Evolutionary conservation across 2,888 invertebrate genomes (phyloP).

Genomic region (Agrotis ipsilon): DNA sequence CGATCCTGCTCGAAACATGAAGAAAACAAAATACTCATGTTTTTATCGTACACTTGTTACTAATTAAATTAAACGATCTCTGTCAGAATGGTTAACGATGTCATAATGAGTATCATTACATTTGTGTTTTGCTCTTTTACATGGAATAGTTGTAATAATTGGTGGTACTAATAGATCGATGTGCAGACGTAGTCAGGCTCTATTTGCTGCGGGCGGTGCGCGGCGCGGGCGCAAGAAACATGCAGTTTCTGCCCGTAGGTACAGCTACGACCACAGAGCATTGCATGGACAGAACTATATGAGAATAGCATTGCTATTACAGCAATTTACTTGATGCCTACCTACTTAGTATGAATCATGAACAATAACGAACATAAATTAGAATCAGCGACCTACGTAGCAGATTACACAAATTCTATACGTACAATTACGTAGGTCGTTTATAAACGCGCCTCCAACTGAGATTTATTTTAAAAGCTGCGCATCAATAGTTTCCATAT

Average conservation of each 20-base stretch:
- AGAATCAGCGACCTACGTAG: conserved; percentile 27
- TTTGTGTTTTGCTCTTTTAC: conserved; percentile 51
- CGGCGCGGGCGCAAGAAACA: conserved; percentile 47
- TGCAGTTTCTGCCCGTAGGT: conserved; percentile 30
- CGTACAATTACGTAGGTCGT: conserved; percentile 22
- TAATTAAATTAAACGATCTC: conserved; percentile 71
- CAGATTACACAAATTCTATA: conserved; percentile 23
- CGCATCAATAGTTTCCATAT: conserved; percentile 40
- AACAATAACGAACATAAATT: conserved; percentile 33
- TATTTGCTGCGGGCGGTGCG: conserved; percentile 44
- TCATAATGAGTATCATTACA: conserved; percentile 61
- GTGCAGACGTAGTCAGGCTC: conserved; percentile 48
- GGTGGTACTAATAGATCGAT: conserved; percentile 31
- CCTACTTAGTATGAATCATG: conserved; percentile 40
- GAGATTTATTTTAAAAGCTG: conserved; percentile 33
- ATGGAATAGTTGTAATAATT: conserved; percentile 41
- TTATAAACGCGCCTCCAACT: conserved; percentile 26
- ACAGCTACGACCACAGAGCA: conserved; percentile 27
- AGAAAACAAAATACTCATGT: conserved; percentile 45
- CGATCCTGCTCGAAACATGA: conserved; percentile 22
- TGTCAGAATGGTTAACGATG: conserved; percentile 58
- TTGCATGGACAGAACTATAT: conserved; percentile 16
- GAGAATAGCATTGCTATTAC: conserved; percentile 14
- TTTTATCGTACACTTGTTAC: conserved; percentile 61
- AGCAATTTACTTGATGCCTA: conserved; percentile 25